A percentile compares a stretch with the other conserved stretches of the same genome.
Conservation (phyloP, 2,113 vertebrate species). For the Salvelinus sp. region DNA sequence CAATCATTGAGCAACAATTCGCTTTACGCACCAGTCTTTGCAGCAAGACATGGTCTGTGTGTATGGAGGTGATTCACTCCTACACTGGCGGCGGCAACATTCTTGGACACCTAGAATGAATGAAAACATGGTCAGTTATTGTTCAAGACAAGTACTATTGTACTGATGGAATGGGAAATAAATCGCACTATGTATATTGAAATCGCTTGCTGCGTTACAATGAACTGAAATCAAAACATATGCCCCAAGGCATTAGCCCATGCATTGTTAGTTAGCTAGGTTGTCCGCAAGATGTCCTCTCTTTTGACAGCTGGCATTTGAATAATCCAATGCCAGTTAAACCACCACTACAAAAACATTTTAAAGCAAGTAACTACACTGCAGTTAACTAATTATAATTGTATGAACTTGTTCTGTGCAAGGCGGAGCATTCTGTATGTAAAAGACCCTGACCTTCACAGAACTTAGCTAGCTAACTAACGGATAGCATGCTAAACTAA, state of each 20-base stretch:
- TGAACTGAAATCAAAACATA: neutral
- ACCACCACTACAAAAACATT: neutral
- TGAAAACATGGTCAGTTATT: neutral
- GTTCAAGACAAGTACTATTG: neutral
- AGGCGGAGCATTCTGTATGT: neutral
- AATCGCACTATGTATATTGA: too few species aligned
- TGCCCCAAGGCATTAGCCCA: neutral
- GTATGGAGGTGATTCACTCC: conserved; percentile 89
- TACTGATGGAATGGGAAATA: too few species aligned
- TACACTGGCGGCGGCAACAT: conserved; percentile 85
- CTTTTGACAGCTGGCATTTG: neutral
- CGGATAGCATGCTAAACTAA: neutral
- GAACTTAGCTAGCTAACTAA: neutral
- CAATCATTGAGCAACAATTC: neutral
- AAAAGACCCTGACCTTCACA: neutral
- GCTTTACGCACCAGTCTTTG: conserved; percentile 86
- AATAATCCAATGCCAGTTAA: neutral
- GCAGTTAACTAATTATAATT: neutral
- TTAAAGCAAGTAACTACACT: neutral
- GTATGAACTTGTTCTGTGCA: neutral
- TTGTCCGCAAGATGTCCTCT: neutral
- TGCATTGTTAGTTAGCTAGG: neutral
- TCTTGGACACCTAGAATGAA: conserved; percentile 81
- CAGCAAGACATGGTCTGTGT: conserved; percentile 80
- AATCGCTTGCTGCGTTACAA: too few species aligned